Percentiles rank a stretch among this genome's conserved stretches.
These are phyloP conservation scores for Crotalus helleri DNA, from an alignment of 2,113 vertebrate species.

Conservation along the genomic window DNA sequence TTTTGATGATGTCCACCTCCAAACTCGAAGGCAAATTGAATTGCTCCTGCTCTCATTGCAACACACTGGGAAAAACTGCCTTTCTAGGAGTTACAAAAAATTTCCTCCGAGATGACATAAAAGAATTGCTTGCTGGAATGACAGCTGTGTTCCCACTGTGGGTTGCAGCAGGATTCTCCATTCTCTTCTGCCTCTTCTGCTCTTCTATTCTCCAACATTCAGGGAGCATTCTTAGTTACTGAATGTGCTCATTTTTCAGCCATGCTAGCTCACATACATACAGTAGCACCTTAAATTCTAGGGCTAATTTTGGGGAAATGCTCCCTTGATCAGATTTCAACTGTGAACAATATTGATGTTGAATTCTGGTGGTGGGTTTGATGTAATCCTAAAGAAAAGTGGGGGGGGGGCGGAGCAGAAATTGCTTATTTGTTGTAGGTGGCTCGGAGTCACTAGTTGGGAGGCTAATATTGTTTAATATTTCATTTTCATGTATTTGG, in stretches of 20 bases:
- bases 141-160: not conserved
- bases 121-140: not conserved
- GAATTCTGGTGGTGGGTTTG: not conserved
- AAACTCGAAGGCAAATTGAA: not conserved
- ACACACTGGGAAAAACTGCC: not conserved
- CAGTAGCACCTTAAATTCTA: not conserved
- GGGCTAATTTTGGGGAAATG: not conserved
- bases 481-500: not conserved
- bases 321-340: not conserved
- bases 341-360: not conserved
- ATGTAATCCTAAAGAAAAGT: not conserved
- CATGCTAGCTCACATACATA: not conserved
- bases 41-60: not conserved
- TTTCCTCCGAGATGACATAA: not conserved
- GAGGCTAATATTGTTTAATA: not conserved
- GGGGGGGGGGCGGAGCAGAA: not conserved
- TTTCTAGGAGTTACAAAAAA: not conserved
- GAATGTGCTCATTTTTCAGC: not conserved
- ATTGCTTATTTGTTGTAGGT: not conserved
- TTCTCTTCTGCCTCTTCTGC: not conserved
- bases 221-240: not conserved
- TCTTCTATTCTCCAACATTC: not conserved
- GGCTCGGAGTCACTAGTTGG: not conserved
- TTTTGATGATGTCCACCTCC: not conserved
- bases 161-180: not conserved